Conservation (phyloP, 2,113 vertebrate species). For the Collichthys lucidus region DNA sequence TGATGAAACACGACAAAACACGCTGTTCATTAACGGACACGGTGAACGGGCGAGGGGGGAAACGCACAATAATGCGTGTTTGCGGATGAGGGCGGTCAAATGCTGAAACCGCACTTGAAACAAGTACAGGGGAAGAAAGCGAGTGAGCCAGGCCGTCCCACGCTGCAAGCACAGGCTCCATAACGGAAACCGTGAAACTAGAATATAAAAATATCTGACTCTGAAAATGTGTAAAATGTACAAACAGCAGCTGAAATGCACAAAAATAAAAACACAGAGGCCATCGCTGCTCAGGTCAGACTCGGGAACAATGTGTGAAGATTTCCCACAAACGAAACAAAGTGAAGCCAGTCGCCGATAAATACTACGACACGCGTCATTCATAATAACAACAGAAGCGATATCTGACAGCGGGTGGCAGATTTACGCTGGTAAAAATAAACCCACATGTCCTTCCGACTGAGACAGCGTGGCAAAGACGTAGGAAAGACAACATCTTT, state of each 20-base stretch:
- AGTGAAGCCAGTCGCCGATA: not conserved
- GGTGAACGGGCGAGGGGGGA: not conserved
- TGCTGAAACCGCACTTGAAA: conserved; percentile 32
- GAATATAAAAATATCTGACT: not conserved
- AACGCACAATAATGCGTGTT: not conserved
- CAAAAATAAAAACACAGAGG: not conserved
- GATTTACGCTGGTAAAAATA: conserved; percentile 60
- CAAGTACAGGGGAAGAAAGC: conserved; percentile 54
- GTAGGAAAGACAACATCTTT: conserved; percentile 85
- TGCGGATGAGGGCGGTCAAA: not conserved
- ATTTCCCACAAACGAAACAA: not conserved
- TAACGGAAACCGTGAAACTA: conserved; percentile 29
- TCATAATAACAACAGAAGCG: rapidly evolving
- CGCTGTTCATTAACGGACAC: rapidly evolving
- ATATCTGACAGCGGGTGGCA: not conserved
- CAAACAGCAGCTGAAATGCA: not conserved
- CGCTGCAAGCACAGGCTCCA: conserved; percentile 41
- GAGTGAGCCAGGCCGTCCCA: conserved; percentile 70
- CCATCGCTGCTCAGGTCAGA: rapidly evolving
- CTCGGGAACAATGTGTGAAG: not conserved
- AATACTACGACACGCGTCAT: not conserved
- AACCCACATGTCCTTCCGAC: conserved; percentile 84
- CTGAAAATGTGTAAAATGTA: not conserved
- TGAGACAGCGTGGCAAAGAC: conserved; percentile 93
- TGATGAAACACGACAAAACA: not conserved